Conservation (phyloP, 2,113 vertebrate species). For the Corythoichthys intestinalis region DNA sequence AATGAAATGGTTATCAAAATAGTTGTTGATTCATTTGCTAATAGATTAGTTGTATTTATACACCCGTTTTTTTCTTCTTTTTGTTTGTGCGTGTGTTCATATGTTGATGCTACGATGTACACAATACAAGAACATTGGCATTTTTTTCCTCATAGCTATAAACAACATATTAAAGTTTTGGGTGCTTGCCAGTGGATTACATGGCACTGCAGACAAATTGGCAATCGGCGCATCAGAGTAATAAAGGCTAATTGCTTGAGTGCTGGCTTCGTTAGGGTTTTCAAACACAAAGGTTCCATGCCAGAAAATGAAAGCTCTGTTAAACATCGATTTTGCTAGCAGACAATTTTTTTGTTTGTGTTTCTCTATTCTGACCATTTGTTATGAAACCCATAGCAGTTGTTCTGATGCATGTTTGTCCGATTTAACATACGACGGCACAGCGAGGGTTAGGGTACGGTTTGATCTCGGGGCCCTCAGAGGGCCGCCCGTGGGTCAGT, state of each 20-base stretch:
- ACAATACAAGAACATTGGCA: background rate
- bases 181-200: constrained; percentile 71
- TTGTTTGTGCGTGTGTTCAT: too few species aligned
- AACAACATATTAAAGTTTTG: constrained; percentile 69
- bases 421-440: constrained; percentile 3
- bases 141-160: constrained; percentile 47
- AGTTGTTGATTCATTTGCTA: too few species aligned
- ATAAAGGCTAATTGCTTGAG: constrained; percentile 76
- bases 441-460: constrained; percentile 12
- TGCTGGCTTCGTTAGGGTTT: constrained; percentile 71
- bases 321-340: background rate
- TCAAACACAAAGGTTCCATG: constrained; percentile 58
- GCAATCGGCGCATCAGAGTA: constrained; percentile 64
- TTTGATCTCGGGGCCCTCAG: constrained; percentile 26
- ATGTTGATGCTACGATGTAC: background rate
- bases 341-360: background rate
- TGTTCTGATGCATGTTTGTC: constrained; percentile 8
- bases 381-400: background rate
- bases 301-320: constrained; percentile 15
- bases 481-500: constrained; percentile 45
- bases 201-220: constrained; percentile 73
- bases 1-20: too few species aligned
- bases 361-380: background rate
- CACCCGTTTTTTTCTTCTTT: too few species aligned
- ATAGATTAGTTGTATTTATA: too few species aligned